Evolutionary conservation across 30 jellyfish, hydroid and myxozoan genomes (phyloP).

Genomic region (Morbakka virulenta): DNA sequence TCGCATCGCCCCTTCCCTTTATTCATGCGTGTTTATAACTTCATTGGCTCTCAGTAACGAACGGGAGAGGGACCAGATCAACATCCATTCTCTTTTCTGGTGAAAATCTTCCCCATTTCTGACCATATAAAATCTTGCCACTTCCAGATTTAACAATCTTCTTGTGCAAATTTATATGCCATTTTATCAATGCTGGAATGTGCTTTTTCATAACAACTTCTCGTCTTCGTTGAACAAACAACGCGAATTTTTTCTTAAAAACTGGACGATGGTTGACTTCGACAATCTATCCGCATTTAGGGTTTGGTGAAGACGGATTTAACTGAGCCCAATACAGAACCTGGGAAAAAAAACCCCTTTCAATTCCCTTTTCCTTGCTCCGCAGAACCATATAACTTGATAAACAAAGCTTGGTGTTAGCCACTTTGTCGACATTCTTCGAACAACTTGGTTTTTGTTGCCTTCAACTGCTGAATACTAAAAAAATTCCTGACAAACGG

Average conservation of each 20-base stretch:
- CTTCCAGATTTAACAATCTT: neutral
- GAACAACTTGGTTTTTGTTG: no score
- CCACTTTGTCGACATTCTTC: no score
- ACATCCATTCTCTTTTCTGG: slow-evolving; percentile 40
- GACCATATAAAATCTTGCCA: neutral
- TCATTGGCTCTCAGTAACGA: slow-evolving; percentile 16
- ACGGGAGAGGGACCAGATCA: slow-evolving; percentile 61
- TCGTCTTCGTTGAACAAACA: neutral
- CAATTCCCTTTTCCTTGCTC: no score
- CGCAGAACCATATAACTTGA: no score
- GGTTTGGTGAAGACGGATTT: neutral
- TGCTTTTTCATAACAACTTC: neutral
- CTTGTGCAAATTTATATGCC: neutral
- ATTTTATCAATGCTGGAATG: neutral
- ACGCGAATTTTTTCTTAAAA: no score
- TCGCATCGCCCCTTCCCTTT: slow-evolving; percentile 23
- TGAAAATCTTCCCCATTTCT: slow-evolving; percentile 44
- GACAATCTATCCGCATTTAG: neutral
- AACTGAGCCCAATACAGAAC: neutral
- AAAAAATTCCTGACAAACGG: no score
- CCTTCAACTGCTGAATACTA: no score
- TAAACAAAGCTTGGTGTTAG: neutral
- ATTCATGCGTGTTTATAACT: slow-evolving; percentile 10
- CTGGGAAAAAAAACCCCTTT: neutral
- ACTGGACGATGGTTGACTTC: neutral